Conservation (phyloP, 2,888 invertebrate genomes). For the Trachelus troglodyta region DNA sequence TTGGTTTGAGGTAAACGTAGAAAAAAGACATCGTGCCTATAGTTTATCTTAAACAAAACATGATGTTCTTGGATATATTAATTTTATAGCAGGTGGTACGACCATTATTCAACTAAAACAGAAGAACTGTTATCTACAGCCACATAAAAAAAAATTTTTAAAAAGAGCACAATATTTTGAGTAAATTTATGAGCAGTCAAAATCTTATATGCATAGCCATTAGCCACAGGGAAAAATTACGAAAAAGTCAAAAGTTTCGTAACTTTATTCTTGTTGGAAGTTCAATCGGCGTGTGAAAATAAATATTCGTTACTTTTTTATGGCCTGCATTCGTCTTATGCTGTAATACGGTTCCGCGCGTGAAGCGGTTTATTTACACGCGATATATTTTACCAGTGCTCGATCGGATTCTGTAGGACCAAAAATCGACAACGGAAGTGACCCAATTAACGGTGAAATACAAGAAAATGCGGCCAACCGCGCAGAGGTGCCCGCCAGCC, state of each 20-base stretch:
- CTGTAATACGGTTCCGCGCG: background rate
- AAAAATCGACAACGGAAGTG: conserved; percentile 56
- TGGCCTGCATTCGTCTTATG: background rate
- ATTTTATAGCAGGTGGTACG: background rate
- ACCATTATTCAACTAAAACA: background rate
- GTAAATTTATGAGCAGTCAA: background rate
- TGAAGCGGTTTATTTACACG: conserved; percentile 29
- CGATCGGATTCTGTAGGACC: background rate
- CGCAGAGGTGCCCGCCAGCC: conserved; percentile 50
- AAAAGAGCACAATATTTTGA: background rate
- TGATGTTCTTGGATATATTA: background rate
- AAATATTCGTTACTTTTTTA: background rate
- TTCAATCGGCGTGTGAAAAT: background rate
- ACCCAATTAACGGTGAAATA: conserved; percentile 59
- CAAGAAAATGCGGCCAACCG: conserved; percentile 62
- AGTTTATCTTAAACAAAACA: background rate
- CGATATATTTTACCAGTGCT: conserved; percentile 13
- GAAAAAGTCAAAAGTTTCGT: background rate
- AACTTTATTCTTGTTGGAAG: background rate
- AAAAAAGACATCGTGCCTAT: background rate
- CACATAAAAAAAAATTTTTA: background rate
- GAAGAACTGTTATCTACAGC: background rate
- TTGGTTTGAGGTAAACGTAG: background rate
- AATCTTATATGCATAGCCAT: background rate
- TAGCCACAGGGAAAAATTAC: background rate